Evolutionary conservation across 2,888 invertebrate species (phyloP).

Genomic region (Heliothis peltigera): DNA sequence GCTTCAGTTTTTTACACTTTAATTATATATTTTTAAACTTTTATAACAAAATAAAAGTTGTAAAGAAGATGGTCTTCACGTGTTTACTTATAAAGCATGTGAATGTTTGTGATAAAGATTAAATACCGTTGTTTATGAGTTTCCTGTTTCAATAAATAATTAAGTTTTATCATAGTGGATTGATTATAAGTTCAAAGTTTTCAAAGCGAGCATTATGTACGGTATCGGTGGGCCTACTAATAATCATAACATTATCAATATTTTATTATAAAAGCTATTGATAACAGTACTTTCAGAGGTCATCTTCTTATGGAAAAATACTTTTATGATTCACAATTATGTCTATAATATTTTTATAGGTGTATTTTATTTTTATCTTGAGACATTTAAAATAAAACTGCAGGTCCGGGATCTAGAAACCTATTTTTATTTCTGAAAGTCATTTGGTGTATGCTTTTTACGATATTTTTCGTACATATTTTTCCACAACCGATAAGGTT

Average conservation of each 20-base stretch:
- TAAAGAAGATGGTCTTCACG: not conserved
- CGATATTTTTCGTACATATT: constrained; percentile 68
- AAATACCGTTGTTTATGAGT: not conserved
- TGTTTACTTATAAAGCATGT: constrained; percentile 1
- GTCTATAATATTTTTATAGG: not conserved
- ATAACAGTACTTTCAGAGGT: constrained; percentile 17
- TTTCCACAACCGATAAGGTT: constrained; percentile 72
- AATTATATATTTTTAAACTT: constrained; percentile 24
- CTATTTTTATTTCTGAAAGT: constrained; percentile 30
- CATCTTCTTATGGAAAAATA: not conserved
- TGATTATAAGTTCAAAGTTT: constrained; percentile 21
- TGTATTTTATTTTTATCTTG: too few relatives aligned
- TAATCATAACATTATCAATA: constrained; percentile 20
- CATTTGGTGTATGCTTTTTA: constrained; percentile 56
- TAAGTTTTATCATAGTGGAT: constrained; percentile 14
- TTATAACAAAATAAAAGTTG: not conserved
- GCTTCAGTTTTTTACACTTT: constrained; percentile 11
- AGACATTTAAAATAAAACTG: not conserved
- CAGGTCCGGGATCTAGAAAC: not conserved
- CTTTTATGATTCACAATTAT: not conserved
- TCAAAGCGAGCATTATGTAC: not conserved
- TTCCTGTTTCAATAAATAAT: not conserved
- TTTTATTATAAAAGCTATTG: constrained; percentile 5
- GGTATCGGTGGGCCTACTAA: constrained; percentile 5
- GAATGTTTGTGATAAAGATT: not conserved